phyloP scores from a whole-genome alignment of 2,888 invertebrate genomes.

The Drosophila niveifrons region DNA sequence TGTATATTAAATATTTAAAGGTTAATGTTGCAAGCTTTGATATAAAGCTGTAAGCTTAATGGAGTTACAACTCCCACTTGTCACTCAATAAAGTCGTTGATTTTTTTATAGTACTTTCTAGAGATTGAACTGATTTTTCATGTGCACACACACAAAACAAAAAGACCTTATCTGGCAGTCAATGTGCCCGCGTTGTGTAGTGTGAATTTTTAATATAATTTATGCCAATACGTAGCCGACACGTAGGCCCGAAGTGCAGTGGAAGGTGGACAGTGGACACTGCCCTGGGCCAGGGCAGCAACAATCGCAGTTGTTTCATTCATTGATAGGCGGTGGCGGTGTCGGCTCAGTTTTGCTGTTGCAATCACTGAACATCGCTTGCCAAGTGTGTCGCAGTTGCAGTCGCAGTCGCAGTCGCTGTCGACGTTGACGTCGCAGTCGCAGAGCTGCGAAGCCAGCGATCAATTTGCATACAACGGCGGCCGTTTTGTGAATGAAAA shows the following conservation, averaged over 20 bases:
- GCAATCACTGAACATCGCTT: constrained; percentile 79
- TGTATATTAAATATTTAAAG: neutral
- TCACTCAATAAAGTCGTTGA: neutral
- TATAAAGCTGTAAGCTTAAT: constrained; percentile 2
- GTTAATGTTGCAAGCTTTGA: neutral
- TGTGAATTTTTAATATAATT: constrained; percentile 61
- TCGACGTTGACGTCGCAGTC: constrained; percentile 4
- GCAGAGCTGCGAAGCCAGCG: constrained; percentile 59
- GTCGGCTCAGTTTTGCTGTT: constrained; percentile 63
- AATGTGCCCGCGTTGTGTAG: constrained; percentile 6
- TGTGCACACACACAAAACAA: neutral
- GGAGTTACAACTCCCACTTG: neutral
- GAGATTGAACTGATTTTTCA: neutral
- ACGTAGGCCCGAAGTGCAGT: constrained; percentile 57
- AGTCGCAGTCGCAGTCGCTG: constrained; percentile 25
- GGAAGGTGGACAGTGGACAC: constrained; percentile 15
- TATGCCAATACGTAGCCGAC: constrained; percentile 73
- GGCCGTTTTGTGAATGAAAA: constrained; percentile 80
- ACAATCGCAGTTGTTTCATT: constrained; percentile 73
- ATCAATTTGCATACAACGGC: constrained; percentile 79
- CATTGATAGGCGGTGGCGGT: constrained; percentile 58
- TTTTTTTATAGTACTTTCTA: neutral
- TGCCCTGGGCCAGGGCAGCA: constrained; percentile 62
- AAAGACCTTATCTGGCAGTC: neutral
- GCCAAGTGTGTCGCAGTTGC: constrained; percentile 75